Percentiles rank a stretch among this genome's conserved stretches.
Evolutionary conservation across 2,797 vertebrate species (phyloP).

Genomic region (Sebastes elongatus): DNA sequence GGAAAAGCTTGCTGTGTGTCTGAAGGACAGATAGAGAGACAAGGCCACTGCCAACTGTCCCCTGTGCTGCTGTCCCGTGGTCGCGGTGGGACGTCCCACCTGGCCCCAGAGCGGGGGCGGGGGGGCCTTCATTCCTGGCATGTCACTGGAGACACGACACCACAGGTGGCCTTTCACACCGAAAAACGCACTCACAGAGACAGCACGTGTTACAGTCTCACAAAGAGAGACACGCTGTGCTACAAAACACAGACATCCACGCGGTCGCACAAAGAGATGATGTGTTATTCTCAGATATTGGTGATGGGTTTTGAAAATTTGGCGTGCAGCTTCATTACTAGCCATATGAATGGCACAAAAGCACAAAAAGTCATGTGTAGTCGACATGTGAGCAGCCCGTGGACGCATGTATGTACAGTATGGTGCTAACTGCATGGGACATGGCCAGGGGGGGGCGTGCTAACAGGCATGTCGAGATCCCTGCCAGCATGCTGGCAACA

Average conservation of each 20-base stretch:
- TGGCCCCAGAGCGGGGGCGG: conserved; percentile 18
- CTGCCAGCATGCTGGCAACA: conserved; percentile 47
- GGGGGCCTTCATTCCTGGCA: conserved; percentile 33
- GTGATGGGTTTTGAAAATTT: neutral
- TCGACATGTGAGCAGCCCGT: neutral
- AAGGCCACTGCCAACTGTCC: conserved; percentile 54
- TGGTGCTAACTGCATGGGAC: conserved; percentile 23
- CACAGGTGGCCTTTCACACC: conserved; percentile 68
- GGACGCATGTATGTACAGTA: neutral
- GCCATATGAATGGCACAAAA: neutral
- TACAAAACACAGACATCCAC: conserved; percentile 5
- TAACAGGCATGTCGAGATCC: conserved; percentile 56
- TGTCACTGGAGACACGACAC: conserved; percentile 64
- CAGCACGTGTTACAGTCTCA: conserved; percentile 16
- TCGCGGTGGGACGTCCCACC: conserved; percentile 54
- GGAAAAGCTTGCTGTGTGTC: neutral
- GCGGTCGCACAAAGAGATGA: neutral
- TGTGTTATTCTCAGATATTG: neutral
- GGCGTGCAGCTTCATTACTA: neutral
- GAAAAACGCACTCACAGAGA: conserved; percentile 20
- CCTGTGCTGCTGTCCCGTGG: conserved; percentile 14
- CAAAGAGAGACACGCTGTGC: neutral
- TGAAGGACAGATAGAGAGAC: conserved; percentile 2
- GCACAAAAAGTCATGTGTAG: neutral
- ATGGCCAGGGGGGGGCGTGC: neutral